Evolutionary conservation across 2,113 vertebrate species (phyloP).

Genomic region (Rynchops niger): DNA sequence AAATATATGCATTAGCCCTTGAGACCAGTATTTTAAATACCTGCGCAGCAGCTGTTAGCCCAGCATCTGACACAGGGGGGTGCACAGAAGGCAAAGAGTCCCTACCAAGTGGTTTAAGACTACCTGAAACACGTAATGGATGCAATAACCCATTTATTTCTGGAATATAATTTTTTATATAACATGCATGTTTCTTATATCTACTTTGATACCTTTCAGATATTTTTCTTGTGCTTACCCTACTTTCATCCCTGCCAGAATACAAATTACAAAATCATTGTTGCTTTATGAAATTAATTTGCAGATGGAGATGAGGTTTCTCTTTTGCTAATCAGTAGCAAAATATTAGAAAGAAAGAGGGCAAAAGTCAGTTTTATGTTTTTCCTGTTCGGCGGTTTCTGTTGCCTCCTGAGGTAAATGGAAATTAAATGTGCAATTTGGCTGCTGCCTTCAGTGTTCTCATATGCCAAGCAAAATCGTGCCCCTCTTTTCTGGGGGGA

Average conservation of each 20-base stretch:
- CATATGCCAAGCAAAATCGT: not conserved
- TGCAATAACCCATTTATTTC: not conserved
- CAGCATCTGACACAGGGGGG: not conserved
- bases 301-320: not conserved
- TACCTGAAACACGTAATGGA: not conserved
- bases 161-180: not conserved
- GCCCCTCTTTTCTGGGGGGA: not conserved
- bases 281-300: not conserved
- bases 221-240: not conserved
- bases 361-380: not conserved
- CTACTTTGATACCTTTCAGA: not conserved
- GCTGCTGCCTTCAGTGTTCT: not conserved
- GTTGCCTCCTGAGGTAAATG: not conserved
- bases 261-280: not conserved
- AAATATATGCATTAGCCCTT: not conserved
- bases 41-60: not conserved
- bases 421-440: not conserved
- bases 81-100: not conserved
- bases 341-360: not conserved
- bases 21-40: not conserved
- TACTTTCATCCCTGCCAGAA: not conserved
- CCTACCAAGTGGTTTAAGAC: not conserved
- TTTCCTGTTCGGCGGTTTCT: not conserved
- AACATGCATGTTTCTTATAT: not conserved
- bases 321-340: not conserved